Percentiles rank a stretch among this genome's conserved stretches.
Evolutionary conservation across 1,140 invertebrate species (phyloP).

Genomic region (Antheraea mylitta): DNA sequence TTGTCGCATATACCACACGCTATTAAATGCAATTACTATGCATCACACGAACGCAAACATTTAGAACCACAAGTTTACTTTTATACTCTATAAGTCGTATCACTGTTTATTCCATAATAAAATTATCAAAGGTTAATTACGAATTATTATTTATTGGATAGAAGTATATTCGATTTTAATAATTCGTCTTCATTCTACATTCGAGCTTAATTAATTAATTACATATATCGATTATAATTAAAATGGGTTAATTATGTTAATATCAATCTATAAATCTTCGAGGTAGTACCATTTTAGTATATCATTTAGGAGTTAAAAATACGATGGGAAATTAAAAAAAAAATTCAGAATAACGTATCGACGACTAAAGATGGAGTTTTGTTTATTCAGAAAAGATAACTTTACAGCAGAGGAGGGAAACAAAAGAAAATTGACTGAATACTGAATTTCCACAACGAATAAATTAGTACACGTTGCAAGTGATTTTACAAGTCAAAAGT

Average conservation of each 20-base stretch:
- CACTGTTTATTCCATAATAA: background rate
- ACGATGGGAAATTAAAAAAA: no score
- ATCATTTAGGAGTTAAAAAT: no score
- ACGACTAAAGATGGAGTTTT: no score
- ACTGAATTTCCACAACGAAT: no score
- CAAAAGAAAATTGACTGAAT: no score
- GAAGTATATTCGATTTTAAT: background rate
- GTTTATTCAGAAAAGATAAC: no score
- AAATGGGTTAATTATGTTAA: background rate
- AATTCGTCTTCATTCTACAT: background rate
- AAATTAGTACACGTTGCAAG: no score
- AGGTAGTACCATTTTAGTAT: no score
- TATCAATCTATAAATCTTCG: background rate
- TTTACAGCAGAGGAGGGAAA: no score
- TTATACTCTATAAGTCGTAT: constrained; percentile 18
- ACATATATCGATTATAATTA: background rate
- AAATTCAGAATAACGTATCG: no score
- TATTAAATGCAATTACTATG: constrained; percentile 29
- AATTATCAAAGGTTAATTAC: background rate
- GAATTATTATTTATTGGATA: background rate
- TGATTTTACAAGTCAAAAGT: no score
- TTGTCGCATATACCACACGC: constrained; percentile 12
- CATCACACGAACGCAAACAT: constrained; percentile 23
- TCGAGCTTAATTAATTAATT: background rate
- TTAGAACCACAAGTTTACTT: constrained; percentile 22